Evolutionary conservation across 2,888 invertebrate species (phyloP).

Genomic region (Lottia scabra): DNA sequence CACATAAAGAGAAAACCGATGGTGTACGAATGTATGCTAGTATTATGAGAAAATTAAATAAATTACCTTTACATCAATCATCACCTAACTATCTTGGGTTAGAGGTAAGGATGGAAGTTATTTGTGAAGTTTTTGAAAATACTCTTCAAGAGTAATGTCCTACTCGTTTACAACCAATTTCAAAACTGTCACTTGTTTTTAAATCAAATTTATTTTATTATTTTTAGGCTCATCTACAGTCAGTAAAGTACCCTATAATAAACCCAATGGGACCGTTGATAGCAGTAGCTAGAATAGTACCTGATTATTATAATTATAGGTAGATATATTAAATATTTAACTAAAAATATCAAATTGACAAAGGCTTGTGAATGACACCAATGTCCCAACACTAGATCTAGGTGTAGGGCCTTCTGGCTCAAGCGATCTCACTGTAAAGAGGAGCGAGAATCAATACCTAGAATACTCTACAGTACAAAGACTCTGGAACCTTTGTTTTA

Average conservation of each 20-base stretch:
- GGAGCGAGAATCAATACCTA: no score
- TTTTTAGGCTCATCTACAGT: conserved; percentile 28
- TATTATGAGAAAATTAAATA: conserved; percentile 50
- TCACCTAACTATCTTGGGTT: conserved; percentile 58
- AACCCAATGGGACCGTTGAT: conserved; percentile 57
- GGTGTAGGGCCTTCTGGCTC: no score
- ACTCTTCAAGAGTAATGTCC: no score
- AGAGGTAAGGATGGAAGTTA: conserved; percentile 49
- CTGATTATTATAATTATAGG: conserved; percentile 64
- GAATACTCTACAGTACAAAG: no score
- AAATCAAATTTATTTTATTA: background rate
- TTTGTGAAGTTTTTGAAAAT: no score
- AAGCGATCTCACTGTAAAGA: no score
- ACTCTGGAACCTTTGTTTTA: no score
- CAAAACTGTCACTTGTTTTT: no score
- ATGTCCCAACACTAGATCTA: no score
- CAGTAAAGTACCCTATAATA: conserved; percentile 48
- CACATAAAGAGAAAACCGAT: conserved; percentile 43
- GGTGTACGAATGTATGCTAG: conserved; percentile 56
- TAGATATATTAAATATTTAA: conserved; percentile 30
- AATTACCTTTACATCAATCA: conserved; percentile 50
- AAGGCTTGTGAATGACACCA: no score
- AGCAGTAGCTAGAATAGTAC: conserved; percentile 63
- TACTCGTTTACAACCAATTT: no score
- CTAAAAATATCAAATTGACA: background rate